These are phyloP conservation scores for Hypomecis atomaria DNA, from an alignment of 2,888 invertebrate species.

Conservation along the genomic window DNA sequence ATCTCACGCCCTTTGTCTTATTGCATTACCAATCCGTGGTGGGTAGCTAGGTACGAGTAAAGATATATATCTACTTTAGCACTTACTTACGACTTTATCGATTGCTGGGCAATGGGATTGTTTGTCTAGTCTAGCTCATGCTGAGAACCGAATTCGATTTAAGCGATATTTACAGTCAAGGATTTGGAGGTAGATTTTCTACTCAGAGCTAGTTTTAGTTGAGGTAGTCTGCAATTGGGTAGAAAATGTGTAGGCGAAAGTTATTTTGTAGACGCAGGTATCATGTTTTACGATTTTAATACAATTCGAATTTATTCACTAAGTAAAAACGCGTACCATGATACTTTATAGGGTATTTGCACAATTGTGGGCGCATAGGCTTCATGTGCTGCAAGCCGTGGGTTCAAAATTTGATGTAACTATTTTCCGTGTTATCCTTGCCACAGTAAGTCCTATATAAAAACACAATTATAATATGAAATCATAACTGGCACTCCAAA, in stretches of 20 bases:
- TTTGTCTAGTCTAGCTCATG: slow-evolving; percentile 40
- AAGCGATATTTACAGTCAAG: slow-evolving; percentile 28
- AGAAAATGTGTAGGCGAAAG: slow-evolving; percentile 11
- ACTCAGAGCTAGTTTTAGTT: slow-evolving; percentile 20
- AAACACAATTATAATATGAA: no score
- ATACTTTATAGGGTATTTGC: no score
- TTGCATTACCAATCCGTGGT: slow-evolving; percentile 38
- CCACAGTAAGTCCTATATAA: no score
- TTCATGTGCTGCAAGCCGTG: no score
- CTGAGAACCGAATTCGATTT: slow-evolving; percentile 29
- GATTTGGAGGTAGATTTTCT: slow-evolving; percentile 19
- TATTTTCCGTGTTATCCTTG: no score
- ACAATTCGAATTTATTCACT: no score
- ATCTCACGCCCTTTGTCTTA: slow-evolving; percentile 38
- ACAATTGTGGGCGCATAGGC: no score
- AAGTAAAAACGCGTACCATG: no score
- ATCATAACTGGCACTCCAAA: no score
- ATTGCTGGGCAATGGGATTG: slow-evolving; percentile 38
- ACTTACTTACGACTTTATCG: slow-evolving; percentile 26
- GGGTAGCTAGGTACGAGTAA: slow-evolving; percentile 11
- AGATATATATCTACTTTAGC: slow-evolving; percentile 35
- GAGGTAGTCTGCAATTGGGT: slow-evolving; percentile 15
- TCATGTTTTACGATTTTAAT: not conserved
- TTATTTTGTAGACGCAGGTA: not conserved
- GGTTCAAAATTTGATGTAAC: no score